Conservation (phyloP, 2,797 vertebrate genomes). For the Acanthis flammea region DNA sequence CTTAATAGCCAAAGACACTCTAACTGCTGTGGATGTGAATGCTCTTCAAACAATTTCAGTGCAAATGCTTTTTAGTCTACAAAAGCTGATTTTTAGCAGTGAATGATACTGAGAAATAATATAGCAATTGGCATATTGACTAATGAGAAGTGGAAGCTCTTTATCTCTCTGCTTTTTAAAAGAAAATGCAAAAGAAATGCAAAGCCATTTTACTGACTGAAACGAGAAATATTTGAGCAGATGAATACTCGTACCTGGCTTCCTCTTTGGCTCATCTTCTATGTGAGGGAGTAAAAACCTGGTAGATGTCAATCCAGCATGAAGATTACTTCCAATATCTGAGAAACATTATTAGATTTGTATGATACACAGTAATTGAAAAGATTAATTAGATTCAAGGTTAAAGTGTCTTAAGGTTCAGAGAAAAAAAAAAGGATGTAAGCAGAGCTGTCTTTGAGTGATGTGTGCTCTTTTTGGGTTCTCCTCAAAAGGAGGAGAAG, state of each 20-base stretch:
- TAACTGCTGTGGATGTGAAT: not conserved
- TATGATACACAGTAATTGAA: not conserved
- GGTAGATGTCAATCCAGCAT: not conserved
- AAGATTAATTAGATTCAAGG: not conserved
- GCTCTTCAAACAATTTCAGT: not conserved
- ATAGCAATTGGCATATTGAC: not conserved
- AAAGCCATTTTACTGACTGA: not conserved
- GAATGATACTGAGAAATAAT: not conserved
- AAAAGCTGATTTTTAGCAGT: not conserved
- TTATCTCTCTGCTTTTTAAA: not conserved
- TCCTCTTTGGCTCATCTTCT: not conserved
- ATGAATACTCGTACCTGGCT: not conserved
- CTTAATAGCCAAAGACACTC: not conserved
- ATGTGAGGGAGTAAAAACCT: not conserved
- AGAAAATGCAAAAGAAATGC: not conserved
- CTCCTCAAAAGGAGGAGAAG: not conserved
- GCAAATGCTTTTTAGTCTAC: not conserved
- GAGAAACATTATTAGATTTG: not conserved
- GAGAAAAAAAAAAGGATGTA: not conserved
- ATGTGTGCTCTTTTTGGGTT: not conserved
- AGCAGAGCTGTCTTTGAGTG: not conserved
- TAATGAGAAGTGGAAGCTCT: not conserved
- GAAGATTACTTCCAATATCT: not conserved
- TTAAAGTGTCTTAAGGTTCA: not conserved
- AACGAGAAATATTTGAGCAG: not conserved